phyloP scores from a whole-genome alignment of 2,113 vertebrate species.

The Lutjanus erythropterus region DNA sequence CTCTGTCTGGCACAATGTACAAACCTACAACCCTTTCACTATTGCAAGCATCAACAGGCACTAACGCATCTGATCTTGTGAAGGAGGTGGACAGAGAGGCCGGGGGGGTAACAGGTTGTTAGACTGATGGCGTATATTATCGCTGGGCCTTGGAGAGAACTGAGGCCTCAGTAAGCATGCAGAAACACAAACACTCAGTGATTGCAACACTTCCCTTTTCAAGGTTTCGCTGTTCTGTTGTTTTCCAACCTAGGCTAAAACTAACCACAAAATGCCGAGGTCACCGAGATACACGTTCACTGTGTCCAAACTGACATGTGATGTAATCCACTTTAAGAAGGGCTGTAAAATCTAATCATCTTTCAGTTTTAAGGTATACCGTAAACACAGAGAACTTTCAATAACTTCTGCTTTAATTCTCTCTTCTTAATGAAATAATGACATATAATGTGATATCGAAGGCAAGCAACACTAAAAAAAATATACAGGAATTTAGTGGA shows the following conservation, averaged over 20 bases:
- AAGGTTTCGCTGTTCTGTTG: conserved; percentile 61
- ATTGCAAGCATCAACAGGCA: conserved; percentile 52
- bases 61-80: conserved; percentile 13
- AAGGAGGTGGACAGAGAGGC: conserved; percentile 9
- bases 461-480: too few relatives aligned
- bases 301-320: conserved; percentile 28
- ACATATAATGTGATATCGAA: not conserved
- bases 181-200: conserved; percentile 54
- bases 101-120: conserved; percentile 7
- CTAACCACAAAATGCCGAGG: conserved; percentile 45
- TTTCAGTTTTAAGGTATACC: not conserved
- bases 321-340: conserved; percentile 40
- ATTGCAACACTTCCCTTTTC: conserved; percentile 81
- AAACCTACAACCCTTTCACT: conserved; percentile 40
- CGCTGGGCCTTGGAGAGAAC: conserved; percentile 34
- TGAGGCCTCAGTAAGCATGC: conserved; percentile 60
- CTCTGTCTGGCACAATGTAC: conserved; percentile 1
- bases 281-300: conserved; percentile 34
- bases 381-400: conserved; percentile 17
- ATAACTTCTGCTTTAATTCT: not conserved
- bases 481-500: too few relatives aligned
- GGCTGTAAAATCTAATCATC: conserved; percentile 40
- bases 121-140: conserved; percentile 12
- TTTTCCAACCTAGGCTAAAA: conserved; percentile 34
- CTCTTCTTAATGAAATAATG: not conserved